These are phyloP conservation scores for Drosophila willistoni DNA, from an alignment of 1,140 invertebrate genomes.

Conservation along the genomic window DNA sequence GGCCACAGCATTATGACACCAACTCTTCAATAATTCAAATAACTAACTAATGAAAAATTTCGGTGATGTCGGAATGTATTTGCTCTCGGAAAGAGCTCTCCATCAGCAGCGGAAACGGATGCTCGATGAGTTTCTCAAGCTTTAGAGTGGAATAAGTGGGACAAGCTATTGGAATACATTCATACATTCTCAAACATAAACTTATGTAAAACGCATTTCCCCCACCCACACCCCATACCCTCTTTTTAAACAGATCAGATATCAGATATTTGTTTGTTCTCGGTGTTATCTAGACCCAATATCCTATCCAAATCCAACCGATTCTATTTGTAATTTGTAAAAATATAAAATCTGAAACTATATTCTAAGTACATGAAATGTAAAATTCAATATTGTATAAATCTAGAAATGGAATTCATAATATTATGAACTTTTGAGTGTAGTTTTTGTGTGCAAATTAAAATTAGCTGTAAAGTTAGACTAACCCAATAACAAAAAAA, in stretches of 20 bases:
- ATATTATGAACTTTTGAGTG: slow-evolving; percentile 47
- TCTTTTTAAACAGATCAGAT: slow-evolving; percentile 62
- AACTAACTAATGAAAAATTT: slow-evolving; percentile 83
- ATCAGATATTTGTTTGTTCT: slow-evolving; percentile 76
- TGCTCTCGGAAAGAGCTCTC: slow-evolving; percentile 70
- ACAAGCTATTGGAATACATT: slow-evolving; percentile 2
- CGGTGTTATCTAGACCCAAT: slow-evolving; percentile 63
- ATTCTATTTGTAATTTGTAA: slow-evolving; percentile 35
- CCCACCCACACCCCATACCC: background rate
- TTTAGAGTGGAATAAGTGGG: slow-evolving; percentile 28
- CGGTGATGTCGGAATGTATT: slow-evolving; percentile 76
- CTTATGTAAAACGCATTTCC: slow-evolving; percentile 34
- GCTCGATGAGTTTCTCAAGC: slow-evolving; percentile 75
- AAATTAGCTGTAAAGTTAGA: slow-evolving; percentile 58
- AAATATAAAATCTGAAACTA: slow-evolving; percentile 40
- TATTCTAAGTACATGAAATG: slow-evolving; percentile 61
- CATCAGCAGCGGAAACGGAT: slow-evolving; percentile 78
- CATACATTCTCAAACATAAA: slow-evolving; percentile 11
- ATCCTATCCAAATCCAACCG: no score
- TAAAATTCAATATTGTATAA: slow-evolving; percentile 59
- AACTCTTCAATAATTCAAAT: slow-evolving; percentile 74
- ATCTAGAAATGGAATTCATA: slow-evolving; percentile 35
- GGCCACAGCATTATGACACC: slow-evolving; percentile 82
- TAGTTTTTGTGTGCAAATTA: slow-evolving; percentile 49
- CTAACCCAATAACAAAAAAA: slow-evolving; percentile 11